Percentiles rank a stretch among this genome's conserved stretches.
These are phyloP conservation scores for Thymelicus acteon DNA, from an alignment of 2,888 invertebrate species.

Conservation along the genomic window DNA sequence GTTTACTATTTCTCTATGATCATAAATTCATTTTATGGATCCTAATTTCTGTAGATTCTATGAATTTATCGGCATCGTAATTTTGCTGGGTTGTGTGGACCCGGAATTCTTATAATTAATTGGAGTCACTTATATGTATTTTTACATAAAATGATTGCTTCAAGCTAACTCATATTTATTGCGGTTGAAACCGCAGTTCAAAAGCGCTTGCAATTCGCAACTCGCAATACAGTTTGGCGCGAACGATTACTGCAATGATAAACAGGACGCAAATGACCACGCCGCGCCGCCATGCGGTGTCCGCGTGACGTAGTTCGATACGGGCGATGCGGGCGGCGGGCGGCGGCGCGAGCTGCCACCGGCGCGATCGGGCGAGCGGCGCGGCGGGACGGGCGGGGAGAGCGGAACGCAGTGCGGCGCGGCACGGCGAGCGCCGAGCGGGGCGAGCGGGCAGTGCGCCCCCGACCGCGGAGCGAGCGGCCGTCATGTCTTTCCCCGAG, in stretches of 20 bases:
- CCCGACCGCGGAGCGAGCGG: slow-evolving; percentile 22
- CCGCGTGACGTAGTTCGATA: too few species aligned
- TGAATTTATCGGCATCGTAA: not conserved
- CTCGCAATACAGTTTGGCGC: not conserved
- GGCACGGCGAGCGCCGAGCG: slow-evolving; percentile 24
- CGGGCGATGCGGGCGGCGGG: not conserved
- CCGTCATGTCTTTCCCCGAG: slow-evolving; percentile 41
- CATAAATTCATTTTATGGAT: slow-evolving; percentile 19
- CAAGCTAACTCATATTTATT: not conserved
- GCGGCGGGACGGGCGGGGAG: slow-evolving; percentile 29
- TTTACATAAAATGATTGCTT: too few species aligned
- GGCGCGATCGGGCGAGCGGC: slow-evolving; percentile 11
- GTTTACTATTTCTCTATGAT: not conserved
- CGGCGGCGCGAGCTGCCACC: not conserved
- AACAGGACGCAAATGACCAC: slow-evolving; percentile 22
- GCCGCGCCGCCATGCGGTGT: not conserved
- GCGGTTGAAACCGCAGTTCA: not conserved
- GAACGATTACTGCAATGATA: not conserved
- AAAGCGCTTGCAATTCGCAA: not conserved
- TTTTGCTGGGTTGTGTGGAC: too few species aligned
- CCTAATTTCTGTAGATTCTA: slow-evolving; percentile 10
- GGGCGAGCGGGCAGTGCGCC: slow-evolving; percentile 39
- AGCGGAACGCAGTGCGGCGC: slow-evolving; percentile 18
- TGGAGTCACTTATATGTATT: not conserved
- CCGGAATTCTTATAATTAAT: not conserved